phyloP scores from a whole-genome alignment of 2,888 invertebrate genomes.

The Ellobium chinense region DNA sequence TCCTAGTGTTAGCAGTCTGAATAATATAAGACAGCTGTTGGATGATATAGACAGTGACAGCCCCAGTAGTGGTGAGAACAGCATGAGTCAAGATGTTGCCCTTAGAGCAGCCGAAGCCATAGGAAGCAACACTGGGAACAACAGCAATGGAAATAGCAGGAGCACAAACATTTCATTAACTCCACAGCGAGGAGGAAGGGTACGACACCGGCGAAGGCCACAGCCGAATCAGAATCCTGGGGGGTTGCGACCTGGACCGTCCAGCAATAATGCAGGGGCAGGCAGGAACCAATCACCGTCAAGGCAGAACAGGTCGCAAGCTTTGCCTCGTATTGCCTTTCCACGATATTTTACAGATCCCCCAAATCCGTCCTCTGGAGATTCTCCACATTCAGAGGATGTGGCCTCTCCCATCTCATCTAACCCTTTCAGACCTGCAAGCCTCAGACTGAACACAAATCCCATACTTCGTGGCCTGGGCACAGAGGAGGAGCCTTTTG shows the following conservation, averaged over 20 bases:
- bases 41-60: constrained; percentile 6
- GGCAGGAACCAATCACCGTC: too few species aligned
- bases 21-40: constrained; percentile 12
- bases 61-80: not conserved
- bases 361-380: not conserved
- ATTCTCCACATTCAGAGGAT: not conserved
- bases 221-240: not conserved
- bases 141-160: not conserved
- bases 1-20: constrained; percentile 6
- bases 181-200: constrained; percentile 13
- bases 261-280: not conserved
- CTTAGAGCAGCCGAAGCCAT: too few species aligned
- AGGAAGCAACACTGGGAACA: too few species aligned
- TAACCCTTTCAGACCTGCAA: not conserved
- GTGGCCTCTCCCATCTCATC: not conserved
- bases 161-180: not conserved
- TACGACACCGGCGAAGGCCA: constrained; percentile 6
- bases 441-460: not conserved
- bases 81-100: not conserved
- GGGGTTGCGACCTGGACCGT: not conserved
- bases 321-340: not conserved
- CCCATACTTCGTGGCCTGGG: not conserved
- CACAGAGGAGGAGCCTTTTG: constrained; percentile 33
- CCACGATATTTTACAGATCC: not conserved
- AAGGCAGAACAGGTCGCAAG: not conserved